These are phyloP conservation scores for Paraplagusia blochii DNA, from an alignment of 2,113 vertebrate species.

Conservation along the genomic window DNA sequence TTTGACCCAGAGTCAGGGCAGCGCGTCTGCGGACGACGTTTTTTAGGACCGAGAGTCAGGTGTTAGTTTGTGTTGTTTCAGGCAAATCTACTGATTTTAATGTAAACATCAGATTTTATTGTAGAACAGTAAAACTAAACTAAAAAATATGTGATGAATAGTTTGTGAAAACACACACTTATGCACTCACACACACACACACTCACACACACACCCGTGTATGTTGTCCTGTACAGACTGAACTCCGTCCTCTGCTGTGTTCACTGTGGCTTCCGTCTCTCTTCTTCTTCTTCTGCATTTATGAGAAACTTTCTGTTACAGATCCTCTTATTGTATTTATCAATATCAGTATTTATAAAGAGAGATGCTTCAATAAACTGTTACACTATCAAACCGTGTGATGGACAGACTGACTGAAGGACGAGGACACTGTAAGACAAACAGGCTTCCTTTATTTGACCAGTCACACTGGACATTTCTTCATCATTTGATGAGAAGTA, in stretches of 20 bases:
- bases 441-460: slow-evolving; percentile 8
- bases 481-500: slow-evolving; percentile 4
- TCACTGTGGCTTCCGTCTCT: slow-evolving; percentile 44
- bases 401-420: background rate
- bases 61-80: slow-evolving; percentile 52
- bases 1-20: background rate
- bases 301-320: slow-evolving; percentile 20
- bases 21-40: background rate
- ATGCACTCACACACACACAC: slow-evolving; percentile 2
- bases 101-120: slow-evolving; percentile 56
- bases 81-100: slow-evolving; percentile 46
- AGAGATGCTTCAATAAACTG: slow-evolving; percentile 53
- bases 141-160: slow-evolving; percentile 45
- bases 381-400: slow-evolving; percentile 20
- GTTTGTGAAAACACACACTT: slow-evolving; percentile 32
- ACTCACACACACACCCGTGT: background rate
- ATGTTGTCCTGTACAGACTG: slow-evolving; percentile 13
- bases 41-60: slow-evolving; percentile 3
- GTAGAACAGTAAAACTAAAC: slow-evolving; percentile 40
- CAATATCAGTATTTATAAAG: slow-evolving; percentile 52
- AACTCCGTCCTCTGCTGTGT: slow-evolving; percentile 17
- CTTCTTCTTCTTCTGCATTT: slow-evolving; percentile 33
- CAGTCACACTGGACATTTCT: background rate
- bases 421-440: background rate
- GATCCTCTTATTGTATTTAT: slow-evolving; percentile 47